Percentiles rank a stretch among this genome's conserved stretches.
Evolutionary conservation across 2,888 invertebrate genomes (phyloP).

Genomic region (Aquatica leii): DNA sequence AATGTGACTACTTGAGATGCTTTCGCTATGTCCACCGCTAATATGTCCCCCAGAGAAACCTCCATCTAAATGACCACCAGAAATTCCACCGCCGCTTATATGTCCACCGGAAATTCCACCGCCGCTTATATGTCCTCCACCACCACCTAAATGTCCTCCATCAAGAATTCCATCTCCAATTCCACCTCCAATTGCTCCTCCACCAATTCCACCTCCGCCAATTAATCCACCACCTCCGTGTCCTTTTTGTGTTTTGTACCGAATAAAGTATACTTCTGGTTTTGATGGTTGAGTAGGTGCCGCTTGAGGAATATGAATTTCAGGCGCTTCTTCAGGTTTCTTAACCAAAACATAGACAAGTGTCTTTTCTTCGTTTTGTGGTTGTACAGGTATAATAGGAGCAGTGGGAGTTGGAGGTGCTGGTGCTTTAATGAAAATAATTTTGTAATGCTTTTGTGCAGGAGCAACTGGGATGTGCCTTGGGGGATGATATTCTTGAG

Average conservation of each 20-base stretch:
- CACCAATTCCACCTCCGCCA: constrained; percentile 53
- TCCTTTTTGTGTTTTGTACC: constrained; percentile 76
- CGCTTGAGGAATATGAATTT: constrained; percentile 74
- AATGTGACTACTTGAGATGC: constrained; percentile 27
- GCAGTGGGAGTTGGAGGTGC: constrained; percentile 79
- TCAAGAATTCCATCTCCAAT: constrained; percentile 22
- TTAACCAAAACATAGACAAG: constrained; percentile 87
- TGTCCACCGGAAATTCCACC: constrained; percentile 33
- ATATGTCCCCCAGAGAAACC: constrained; percentile 49
- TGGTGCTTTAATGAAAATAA: constrained; percentile 90
- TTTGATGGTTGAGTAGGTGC: constrained; percentile 84
- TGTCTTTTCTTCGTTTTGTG: constrained; percentile 86
- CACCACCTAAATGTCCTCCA: constrained; percentile 34
- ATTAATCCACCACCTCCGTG: constrained; percentile 46
- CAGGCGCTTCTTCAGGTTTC: constrained; percentile 62
- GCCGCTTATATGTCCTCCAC: constrained; percentile 24
- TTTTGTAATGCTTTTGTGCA: constrained; percentile 87
- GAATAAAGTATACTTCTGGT: constrained; percentile 89
- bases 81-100: constrained; percentile 31
- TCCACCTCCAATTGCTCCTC: constrained; percentile 50
- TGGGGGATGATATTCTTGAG: constrained; percentile 70
- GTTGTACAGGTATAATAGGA: constrained; percentile 78
- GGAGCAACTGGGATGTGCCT: constrained; percentile 73
- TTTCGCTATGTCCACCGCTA: constrained; percentile 32
- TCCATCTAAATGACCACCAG: constrained; percentile 24